Conservation (phyloP, 1,140 invertebrate genomes). For the Periplaneta americana region DNA sequence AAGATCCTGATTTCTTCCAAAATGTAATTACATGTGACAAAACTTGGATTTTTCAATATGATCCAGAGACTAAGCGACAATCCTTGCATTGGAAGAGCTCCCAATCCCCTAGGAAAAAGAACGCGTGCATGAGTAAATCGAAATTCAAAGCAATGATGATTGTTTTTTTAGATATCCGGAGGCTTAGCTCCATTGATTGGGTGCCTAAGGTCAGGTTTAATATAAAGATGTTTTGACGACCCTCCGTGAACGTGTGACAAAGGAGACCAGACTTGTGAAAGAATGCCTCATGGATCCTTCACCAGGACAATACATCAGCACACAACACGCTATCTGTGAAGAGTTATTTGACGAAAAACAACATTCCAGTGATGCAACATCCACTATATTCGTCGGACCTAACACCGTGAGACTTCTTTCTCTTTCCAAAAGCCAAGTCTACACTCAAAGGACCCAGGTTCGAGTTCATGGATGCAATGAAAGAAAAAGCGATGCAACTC, state of each 20-base stretch:
- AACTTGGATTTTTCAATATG: conserved; percentile 23
- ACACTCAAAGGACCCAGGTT: conserved; percentile 26
- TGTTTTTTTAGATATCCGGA: not conserved
- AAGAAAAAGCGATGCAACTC: conserved; percentile 19
- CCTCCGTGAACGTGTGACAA: conserved; percentile 19
- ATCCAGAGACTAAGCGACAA: conserved; percentile 24
- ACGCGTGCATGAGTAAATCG: not conserved
- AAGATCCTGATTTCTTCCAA: not conserved
- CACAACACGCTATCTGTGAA: conserved; percentile 19
- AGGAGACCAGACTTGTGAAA: not conserved
- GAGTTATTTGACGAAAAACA: conserved; percentile 23
- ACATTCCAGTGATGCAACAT: conserved; percentile 22
- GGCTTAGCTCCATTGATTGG: not conserved
- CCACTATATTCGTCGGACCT: conserved; percentile 33
- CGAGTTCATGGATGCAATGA: conserved; percentile 17
- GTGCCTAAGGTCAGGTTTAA: not conserved
- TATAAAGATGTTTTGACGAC: conserved; percentile 27
- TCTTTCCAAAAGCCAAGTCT: conserved; percentile 30
- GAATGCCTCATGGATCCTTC: conserved; percentile 21
- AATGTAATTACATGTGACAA: conserved; percentile 16
- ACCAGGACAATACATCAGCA: conserved; percentile 16
- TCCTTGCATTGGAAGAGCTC: not conserved
- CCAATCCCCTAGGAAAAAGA: not conserved
- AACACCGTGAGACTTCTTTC: conserved; percentile 33
- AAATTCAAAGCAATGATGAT: not conserved